Evolutionary conservation across 2,113 vertebrate species (phyloP), one percentile per base, ranked within the genome.

Genomic region (Clarias gariepinus): DNA sequence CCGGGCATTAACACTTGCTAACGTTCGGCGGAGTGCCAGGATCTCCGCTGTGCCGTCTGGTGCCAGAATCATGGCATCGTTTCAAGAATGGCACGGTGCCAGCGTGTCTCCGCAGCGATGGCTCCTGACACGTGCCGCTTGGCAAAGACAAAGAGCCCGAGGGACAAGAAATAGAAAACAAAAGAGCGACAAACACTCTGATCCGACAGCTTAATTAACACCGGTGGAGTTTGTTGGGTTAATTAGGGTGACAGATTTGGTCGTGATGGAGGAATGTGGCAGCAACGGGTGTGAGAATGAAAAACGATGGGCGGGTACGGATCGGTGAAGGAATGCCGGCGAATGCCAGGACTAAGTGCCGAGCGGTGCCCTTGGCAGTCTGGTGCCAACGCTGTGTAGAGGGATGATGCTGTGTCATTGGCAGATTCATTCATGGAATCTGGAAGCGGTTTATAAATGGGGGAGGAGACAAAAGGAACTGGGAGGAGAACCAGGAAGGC

Each of bases 181-280:
- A 87, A 87, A 88, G 89, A 86, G 79, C 83, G 87, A 86, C 85
- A 90, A 90, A 90, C 84, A 88, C 85, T 85, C 83, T 87, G 86
- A 89, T 89, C 86, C 73, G 83, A 89, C 86, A 85, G 89, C 89
- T 90, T 90, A 90, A 90, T 90, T 90, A 90, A 90, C 89, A 86
- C 87, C 82, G 53, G 36, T 81, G 57, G 89, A 89, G 86, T 90
- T 90, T 88, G 87, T 88, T 90, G 89, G 89, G 89, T 90, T 90
- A 90, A 90, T 90, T 90, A 88, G 85, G 86, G 82, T 90, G 89
- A 90, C 89, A 86, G 89, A 90, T 90, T 86, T 88, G 82, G 85
- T 85, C 25, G 73, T 63, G 82, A 87, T 88, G 82, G 85, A 90
- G 82, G 78, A 86, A 86, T 81, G 81, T 83, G 81, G 57, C 80